Percentiles rank a stretch among this genome's conserved stretches.
phyloP scores from a whole-genome alignment of 92 coral and sea anemone genomes.

The Siderastrea siderea region DNA sequence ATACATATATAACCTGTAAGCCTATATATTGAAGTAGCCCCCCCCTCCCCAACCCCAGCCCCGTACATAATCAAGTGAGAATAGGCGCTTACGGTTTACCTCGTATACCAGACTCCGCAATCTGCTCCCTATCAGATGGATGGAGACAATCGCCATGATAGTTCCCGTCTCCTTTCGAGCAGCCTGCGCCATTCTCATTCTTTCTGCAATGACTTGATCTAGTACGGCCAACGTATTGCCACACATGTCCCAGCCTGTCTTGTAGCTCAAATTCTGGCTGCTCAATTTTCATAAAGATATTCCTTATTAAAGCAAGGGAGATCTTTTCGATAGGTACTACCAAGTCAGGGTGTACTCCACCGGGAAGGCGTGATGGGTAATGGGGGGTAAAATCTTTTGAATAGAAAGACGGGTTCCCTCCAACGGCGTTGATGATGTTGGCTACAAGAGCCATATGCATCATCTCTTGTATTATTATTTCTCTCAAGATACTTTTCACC shows the following conservation, averaged over 20 bases:
- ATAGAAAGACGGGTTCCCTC: slow-evolving; percentile 69
- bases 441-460: slow-evolving; percentile 80
- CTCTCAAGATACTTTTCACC: slow-evolving; percentile 52
- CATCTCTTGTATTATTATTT: slow-evolving; percentile 78
- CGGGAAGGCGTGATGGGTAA: slow-evolving; percentile 84
- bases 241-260: background rate
- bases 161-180: background rate
- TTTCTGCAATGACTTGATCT: background rate
- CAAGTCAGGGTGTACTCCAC: slow-evolving; percentile 80
- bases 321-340: slow-evolving; percentile 76
- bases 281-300: slow-evolving; percentile 84
- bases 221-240: background rate
- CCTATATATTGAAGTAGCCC: no score
- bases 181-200: background rate
- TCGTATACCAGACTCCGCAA: background rate
- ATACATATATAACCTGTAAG: no score
- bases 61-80: background rate
- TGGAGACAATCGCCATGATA: background rate
- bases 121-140: background rate
- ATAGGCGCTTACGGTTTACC: background rate
- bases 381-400: slow-evolving; percentile 46
- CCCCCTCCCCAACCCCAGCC: no score
- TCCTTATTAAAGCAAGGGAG: slow-evolving; percentile 73
- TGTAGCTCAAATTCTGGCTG: slow-evolving; percentile 37
- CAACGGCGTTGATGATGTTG: slow-evolving; percentile 86